Conservation (phyloP, 2,113 vertebrate genomes). For the Triplophysa rosa region DNA sequence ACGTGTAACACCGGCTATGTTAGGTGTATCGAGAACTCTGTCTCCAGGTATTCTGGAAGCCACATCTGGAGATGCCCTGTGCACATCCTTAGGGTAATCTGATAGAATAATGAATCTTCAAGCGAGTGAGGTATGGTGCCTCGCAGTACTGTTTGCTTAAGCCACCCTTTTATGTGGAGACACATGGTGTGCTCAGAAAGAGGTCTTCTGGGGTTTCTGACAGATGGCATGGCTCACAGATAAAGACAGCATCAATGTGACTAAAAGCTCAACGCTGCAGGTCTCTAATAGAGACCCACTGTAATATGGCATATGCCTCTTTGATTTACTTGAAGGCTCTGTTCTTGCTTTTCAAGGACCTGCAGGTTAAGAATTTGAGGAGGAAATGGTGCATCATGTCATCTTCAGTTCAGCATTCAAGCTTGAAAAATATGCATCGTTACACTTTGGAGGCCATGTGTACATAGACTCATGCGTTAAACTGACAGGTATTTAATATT, state of each 20-base stretch:
- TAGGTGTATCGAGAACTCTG: not conserved
- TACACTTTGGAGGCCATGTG: not conserved
- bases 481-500: not conserved
- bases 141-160: conserved; percentile 34
- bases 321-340: conserved; percentile 9
- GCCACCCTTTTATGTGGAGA: conserved; percentile 51
- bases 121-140: conserved; percentile 18
- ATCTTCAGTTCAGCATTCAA: not conserved
- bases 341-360: not conserved
- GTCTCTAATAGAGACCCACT: conserved; percentile 35
- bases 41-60: conserved; percentile 19
- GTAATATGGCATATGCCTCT: conserved; percentile 23
- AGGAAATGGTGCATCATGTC: not conserved
- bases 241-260: conserved; percentile 48
- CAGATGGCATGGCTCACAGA: conserved; percentile 55
- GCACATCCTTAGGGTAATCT: conserved; percentile 37
- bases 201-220: conserved; percentile 53
- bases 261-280: conserved; percentile 39
- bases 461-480: not conserved
- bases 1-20: not conserved
- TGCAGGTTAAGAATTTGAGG: not conserved
- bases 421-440: not conserved
- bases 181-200: conserved; percentile 53
- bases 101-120: conserved; percentile 35
- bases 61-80: conserved; percentile 34